Percentiles rank a stretch among this genome's conserved stretches.
Evolutionary conservation across 2,888 invertebrate species (phyloP).

Genomic region (Scrobipalpa atriplicella): DNA sequence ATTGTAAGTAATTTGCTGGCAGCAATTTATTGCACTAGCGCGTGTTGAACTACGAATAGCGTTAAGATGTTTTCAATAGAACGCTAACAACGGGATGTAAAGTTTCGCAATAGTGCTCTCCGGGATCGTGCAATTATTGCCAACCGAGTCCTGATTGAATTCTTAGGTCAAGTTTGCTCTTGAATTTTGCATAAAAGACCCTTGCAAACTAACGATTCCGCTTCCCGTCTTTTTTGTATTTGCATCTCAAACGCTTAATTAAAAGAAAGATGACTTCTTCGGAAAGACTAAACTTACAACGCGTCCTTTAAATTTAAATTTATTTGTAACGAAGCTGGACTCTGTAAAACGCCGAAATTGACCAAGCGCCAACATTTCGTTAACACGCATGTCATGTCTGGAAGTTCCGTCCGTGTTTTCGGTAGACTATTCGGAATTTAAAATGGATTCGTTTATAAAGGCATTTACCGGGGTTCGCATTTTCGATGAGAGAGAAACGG

Average conservation of each 20-base stretch:
- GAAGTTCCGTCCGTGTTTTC: slow-evolving; percentile 72
- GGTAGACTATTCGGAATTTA: slow-evolving; percentile 76
- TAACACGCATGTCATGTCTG: slow-evolving; percentile 79
- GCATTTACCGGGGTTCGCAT: slow-evolving; percentile 75
- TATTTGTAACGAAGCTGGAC: slow-evolving; percentile 52
- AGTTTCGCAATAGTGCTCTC: slow-evolving; percentile 74
- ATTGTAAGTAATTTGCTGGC: slow-evolving; percentile 69
- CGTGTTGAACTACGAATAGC: slow-evolving; percentile 64
- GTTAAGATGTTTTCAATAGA: slow-evolving; percentile 77
- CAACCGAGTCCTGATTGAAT: slow-evolving; percentile 76
- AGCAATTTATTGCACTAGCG: slow-evolving; percentile 69
- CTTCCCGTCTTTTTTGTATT: slow-evolving; percentile 50
- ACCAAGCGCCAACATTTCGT: slow-evolving; percentile 72
- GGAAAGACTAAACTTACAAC: not conserved
- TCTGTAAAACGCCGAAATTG: slow-evolving; percentile 64
- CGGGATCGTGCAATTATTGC: slow-evolving; percentile 73
- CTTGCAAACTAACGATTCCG: slow-evolving; percentile 64
- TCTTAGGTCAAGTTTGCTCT: slow-evolving; percentile 74
- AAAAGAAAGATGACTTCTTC: not conserved
- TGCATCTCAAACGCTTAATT: slow-evolving; percentile 42
- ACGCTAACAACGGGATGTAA: slow-evolving; percentile 72
- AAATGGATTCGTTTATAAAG: slow-evolving; percentile 79
- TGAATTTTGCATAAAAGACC: slow-evolving; percentile 72
- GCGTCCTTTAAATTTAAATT: slow-evolving; percentile 52
- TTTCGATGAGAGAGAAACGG: slow-evolving; percentile 75